These are phyloP conservation scores for Meriones psammophilus DNA, from an alignment of 2,797 vertebrate genomes.

Conservation along the genomic window DNA sequence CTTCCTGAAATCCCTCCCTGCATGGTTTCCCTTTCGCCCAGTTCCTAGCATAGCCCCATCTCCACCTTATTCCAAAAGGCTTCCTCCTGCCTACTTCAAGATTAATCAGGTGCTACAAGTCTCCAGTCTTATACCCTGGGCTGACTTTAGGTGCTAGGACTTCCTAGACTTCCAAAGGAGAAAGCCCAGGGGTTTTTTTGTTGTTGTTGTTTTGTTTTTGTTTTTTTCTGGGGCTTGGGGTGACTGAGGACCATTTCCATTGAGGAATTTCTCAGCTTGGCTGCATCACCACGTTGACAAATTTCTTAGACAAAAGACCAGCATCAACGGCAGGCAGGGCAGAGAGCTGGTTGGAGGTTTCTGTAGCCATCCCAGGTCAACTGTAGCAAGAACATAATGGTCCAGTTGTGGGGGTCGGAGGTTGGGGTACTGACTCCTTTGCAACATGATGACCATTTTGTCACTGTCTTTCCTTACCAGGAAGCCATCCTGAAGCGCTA, in stretches of 20 bases:
- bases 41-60: neutral
- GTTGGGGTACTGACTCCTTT: fast-evolving
- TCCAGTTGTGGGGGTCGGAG: neutral
- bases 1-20: fast-evolving
- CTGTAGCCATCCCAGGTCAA: neutral
- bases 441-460: neutral
- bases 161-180: neutral
- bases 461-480: conserved; percentile 83
- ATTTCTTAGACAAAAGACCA: neutral
- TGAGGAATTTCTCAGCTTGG: neutral
- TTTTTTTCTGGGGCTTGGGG: neutral
- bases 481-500: conserved; percentile 91
- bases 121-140: neutral
- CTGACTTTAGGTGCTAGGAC: neutral
- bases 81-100: neutral
- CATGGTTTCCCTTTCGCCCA: neutral
- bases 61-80: neutral
- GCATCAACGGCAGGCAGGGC: neutral
- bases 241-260: neutral
- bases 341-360: neutral
- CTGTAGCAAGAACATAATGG: neutral
- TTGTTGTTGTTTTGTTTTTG: too few relatives aligned
- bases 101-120: neutral
- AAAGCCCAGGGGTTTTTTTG: neutral
- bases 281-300: neutral